Percentiles rank a stretch among this genome's conserved stretches.
Conservation (phyloP, 2,797 vertebrate genomes). For the Myotis findleyi region DNA sequence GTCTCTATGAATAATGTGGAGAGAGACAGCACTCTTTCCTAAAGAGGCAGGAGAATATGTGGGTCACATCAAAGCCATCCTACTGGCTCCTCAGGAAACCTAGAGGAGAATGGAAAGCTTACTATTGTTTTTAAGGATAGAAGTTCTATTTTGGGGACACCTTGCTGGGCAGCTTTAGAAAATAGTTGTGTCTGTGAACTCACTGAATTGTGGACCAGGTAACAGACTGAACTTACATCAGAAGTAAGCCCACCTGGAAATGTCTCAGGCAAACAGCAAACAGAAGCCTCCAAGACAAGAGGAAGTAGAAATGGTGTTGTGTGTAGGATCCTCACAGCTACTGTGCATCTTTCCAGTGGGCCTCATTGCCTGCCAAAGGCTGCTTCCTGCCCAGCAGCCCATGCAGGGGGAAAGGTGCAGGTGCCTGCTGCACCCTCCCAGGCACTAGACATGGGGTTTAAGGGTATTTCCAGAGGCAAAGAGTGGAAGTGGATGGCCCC, state of each 20-base stretch:
- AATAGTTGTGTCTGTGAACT: constrained; percentile 70
- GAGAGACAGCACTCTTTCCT: not conserved
- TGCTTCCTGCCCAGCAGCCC: not conserved
- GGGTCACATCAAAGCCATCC: constrained; percentile 54
- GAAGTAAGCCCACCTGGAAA: constrained; percentile 75
- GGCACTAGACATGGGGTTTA: not conserved
- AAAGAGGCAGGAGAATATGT: not conserved
- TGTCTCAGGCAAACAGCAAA: constrained; percentile 70
- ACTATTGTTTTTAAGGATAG: constrained; percentile 79
- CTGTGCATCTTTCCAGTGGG: not conserved
- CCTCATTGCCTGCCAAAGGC: not conserved
- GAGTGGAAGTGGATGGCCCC: not conserved
- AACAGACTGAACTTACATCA: constrained; percentile 68
- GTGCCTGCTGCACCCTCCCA: not conserved
- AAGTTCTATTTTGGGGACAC: constrained; percentile 76
- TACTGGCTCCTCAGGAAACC: constrained; percentile 36
- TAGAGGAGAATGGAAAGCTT: constrained; percentile 45
- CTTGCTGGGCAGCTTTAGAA: constrained; percentile 67
- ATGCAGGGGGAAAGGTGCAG: not conserved
- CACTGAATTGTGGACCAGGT: constrained; percentile 60
- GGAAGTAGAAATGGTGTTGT: not conserved
- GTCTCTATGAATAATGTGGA: not conserved
- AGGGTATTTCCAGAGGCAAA: not conserved
- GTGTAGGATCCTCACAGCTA: not conserved
- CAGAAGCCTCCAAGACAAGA: constrained; percentile 36